A percentile compares a stretch with the other conserved stretches of the same genome.
These are phyloP conservation scores for Numida meleagris DNA, from an alignment of 2,113 vertebrate species.

Conservation along the genomic window DNA sequence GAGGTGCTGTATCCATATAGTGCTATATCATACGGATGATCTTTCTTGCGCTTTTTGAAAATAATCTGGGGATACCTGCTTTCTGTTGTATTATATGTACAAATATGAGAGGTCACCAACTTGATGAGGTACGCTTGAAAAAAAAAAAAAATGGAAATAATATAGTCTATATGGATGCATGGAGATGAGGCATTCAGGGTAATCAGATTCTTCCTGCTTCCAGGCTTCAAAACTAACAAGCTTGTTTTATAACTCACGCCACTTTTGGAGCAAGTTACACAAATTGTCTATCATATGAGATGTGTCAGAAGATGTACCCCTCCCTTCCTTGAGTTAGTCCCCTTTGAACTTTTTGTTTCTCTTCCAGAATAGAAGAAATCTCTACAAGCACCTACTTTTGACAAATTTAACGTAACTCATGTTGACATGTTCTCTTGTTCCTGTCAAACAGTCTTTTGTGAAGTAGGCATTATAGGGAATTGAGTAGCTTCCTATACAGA, in stretches of 20 bases:
- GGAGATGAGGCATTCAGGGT: background rate
- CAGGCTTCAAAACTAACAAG: background rate
- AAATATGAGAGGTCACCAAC: background rate
- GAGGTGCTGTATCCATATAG: background rate
- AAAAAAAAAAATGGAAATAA: background rate
- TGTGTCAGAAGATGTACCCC: background rate
- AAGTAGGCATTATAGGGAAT: constrained; percentile 36
- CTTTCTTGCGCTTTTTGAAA: background rate
- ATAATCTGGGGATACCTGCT: background rate
- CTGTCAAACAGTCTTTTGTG: constrained; percentile 50
- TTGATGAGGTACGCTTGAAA: background rate
- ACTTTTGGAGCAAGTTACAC: background rate
- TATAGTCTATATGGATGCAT: background rate
- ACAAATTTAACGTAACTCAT: background rate
- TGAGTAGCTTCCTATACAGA: constrained; percentile 28
- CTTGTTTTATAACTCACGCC: background rate
- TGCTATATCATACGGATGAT: background rate
- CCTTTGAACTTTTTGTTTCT: constrained; percentile 17
- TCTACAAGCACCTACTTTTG: background rate
- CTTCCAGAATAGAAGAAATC: background rate
- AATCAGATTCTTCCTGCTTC: background rate
- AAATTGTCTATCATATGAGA: background rate
- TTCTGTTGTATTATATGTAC: rapidly evolving
- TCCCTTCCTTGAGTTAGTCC: background rate
- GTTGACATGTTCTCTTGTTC: constrained; percentile 38